Percentiles rank a stretch among this genome's conserved stretches.
Evolutionary conservation across 2,888 invertebrate genomes (phyloP).

Genomic region (Helicoverpa assulta): DNA sequence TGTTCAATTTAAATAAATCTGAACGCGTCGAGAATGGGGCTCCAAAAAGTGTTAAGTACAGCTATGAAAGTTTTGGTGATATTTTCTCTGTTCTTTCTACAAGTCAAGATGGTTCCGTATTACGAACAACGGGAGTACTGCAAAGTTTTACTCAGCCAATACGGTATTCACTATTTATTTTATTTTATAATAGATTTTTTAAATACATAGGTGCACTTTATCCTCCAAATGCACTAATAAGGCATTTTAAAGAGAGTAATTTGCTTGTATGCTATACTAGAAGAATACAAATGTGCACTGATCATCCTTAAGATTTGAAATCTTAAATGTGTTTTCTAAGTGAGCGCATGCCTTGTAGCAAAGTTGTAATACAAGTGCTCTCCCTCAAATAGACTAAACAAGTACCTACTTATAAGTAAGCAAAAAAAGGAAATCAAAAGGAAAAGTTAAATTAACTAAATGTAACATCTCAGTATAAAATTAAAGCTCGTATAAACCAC

Average conservation of each 20-base stretch:
- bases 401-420: no score
- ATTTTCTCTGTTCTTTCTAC: slow-evolving; percentile 32
- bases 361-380: no score
- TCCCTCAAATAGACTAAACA: neutral
- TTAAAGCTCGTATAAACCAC: neutral
- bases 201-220: no score
- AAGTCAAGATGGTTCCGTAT: slow-evolving; percentile 36
- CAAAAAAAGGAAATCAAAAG: neutral
- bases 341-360: neutral
- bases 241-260: neutral
- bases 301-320: neutral
- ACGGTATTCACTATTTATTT: slow-evolving; percentile 72
- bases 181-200: slow-evolving; percentile 4
- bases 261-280: neutral
- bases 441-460: neutral
- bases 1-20: neutral
- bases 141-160: slow-evolving; percentile 74
- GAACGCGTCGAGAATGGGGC: slow-evolving; percentile 38
- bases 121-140: slow-evolving; percentile 68
- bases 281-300: neutral
- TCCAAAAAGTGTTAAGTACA: slow-evolving; percentile 31
- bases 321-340: neutral
- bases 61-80: slow-evolving; percentile 40
- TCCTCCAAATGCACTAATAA: neutral
- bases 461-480: slow-evolving; percentile 1